These are phyloP conservation scores for Pachydiplax longipennis DNA, from an alignment of 2,888 invertebrate species.

Conservation along the genomic window DNA sequence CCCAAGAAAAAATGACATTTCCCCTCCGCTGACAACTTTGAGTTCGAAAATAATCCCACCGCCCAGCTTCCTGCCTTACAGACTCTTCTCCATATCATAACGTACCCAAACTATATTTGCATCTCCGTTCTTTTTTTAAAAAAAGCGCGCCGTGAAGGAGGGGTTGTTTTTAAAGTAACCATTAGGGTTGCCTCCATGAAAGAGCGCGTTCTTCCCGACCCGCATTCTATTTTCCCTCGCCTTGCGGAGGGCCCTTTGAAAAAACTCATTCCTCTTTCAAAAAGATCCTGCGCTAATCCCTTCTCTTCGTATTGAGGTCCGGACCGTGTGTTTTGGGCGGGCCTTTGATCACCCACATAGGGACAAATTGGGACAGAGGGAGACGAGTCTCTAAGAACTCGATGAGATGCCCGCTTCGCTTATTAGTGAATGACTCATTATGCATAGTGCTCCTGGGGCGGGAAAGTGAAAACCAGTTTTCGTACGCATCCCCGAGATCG, in stretches of 20 bases:
- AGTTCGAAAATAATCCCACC: background rate
- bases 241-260: conserved; percentile 1
- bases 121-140: background rate
- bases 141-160: background rate
- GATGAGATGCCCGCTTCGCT: background rate
- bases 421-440: conserved; percentile 32
- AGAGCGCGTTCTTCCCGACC: background rate
- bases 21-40: background rate
- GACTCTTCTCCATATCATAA: background rate
- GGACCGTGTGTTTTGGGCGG: background rate
- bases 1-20: background rate
- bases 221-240: background rate
- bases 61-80: background rate
- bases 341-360: conserved; percentile 30
- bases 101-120: background rate
- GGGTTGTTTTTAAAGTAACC: conserved; percentile 4
- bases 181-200: background rate
- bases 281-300: background rate
- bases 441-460: conserved; percentile 9
- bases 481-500: background rate
- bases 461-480: conserved; percentile 23
- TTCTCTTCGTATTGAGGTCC: background rate
- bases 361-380: conserved; percentile 27
- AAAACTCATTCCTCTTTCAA: conserved; percentile 17
- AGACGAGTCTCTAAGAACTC: conserved; percentile 10